Percentiles rank a stretch among this genome's conserved stretches.
Conservation (phyloP, 2,888 invertebrate species). For the Drosophila emarginata region DNA sequence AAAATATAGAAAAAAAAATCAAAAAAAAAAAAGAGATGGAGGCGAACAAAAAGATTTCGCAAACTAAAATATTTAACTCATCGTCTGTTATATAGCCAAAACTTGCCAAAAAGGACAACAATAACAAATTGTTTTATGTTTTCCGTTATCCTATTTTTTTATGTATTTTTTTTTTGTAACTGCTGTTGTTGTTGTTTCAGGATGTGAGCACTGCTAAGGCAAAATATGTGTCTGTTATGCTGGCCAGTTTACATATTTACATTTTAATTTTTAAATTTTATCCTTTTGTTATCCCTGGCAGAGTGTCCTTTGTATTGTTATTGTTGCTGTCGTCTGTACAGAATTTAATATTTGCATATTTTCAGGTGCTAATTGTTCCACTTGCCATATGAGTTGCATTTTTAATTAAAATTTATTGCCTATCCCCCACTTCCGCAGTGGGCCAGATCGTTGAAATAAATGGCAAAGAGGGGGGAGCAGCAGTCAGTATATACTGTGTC, state of each 20-base stretch:
- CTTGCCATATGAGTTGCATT: conserved; percentile 81
- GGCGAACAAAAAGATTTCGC: conserved; percentile 66
- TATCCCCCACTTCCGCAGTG: conserved; percentile 20
- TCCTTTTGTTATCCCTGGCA: conserved; percentile 41
- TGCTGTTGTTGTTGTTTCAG: conserved; percentile 39
- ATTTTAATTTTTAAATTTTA: conserved; percentile 73
- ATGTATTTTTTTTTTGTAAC: conserved; percentile 16
- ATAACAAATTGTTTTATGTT: conserved; percentile 71
- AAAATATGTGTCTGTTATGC: conserved; percentile 81
- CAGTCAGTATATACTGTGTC: neutral
- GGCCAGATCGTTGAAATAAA: no score
- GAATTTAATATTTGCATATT: conserved; percentile 82
- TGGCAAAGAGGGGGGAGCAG: no score
- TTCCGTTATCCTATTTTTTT: conserved; percentile 61
- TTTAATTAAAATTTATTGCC: conserved; percentile 80
- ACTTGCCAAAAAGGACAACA: conserved; percentile 51
- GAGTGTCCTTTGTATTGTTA: conserved; percentile 6
- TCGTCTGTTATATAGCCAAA: conserved; percentile 49
- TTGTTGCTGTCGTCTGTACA: conserved; percentile 53
- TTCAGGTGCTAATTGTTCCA: conserved; percentile 82
- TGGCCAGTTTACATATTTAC: conserved; percentile 55
- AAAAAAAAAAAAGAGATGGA: neutral
- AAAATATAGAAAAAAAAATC: no score
- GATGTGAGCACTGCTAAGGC: conserved; percentile 75
- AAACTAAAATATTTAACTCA: conserved; percentile 70